These are phyloP conservation scores for Nothura maculosa DNA, from an alignment of 2,797 vertebrate genomes.

Conservation along the genomic window DNA sequence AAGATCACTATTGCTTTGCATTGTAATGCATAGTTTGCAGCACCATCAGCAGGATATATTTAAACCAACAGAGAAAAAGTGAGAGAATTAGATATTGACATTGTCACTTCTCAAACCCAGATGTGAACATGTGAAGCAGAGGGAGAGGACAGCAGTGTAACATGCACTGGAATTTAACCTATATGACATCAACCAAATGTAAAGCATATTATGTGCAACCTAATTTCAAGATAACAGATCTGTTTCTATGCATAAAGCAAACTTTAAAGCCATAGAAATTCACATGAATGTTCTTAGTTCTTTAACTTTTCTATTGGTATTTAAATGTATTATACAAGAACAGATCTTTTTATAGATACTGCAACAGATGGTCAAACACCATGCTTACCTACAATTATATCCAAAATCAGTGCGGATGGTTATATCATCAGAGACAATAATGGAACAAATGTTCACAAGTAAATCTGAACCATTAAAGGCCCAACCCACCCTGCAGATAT, in stretches of 20 bases:
- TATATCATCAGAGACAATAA: slow-evolving; percentile 73
- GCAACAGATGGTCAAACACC: slow-evolving; percentile 74
- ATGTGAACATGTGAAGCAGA: not conserved
- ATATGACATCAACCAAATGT: not conserved
- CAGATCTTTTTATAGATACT: slow-evolving; percentile 69
- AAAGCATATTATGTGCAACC: not conserved
- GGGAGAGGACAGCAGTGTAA: not conserved
- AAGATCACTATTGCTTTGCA: not conserved
- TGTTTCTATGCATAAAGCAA: not conserved
- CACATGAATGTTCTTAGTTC: slow-evolving; percentile 11
- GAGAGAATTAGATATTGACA: not conserved
- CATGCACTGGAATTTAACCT: not conserved
- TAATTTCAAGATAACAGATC: not conserved
- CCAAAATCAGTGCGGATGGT: slow-evolving; percentile 57
- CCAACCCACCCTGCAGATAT: not conserved
- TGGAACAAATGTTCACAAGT: slow-evolving; percentile 58
- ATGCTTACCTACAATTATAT: slow-evolving; percentile 75
- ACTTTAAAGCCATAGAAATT: slow-evolving; percentile 21
- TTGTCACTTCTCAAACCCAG: not conserved
- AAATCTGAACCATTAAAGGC: slow-evolving; percentile 17
- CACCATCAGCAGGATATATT: not conserved
- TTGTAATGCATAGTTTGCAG: not conserved
- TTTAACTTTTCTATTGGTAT: slow-evolving; percentile 43
- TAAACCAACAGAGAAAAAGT: not conserved
- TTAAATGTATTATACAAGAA: slow-evolving; percentile 55